Percentiles rank a stretch among this genome's conserved stretches.
Conservation (phyloP, 2,113 vertebrate species). For the Ailurus styani region DNA sequence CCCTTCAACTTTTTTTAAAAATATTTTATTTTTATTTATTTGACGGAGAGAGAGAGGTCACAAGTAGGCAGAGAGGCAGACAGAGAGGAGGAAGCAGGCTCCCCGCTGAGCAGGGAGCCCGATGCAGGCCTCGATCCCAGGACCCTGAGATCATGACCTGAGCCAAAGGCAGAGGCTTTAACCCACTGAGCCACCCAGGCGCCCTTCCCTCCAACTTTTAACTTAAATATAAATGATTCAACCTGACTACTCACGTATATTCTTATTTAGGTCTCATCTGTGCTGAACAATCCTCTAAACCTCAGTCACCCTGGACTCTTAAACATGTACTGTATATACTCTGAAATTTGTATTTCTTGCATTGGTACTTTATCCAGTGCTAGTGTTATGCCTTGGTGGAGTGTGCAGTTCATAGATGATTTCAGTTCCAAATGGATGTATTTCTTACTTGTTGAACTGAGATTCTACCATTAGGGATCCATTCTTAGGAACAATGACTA, state of each 20-base stretch:
- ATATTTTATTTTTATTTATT: too few species aligned
- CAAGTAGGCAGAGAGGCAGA: too few species aligned
- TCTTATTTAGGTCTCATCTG: not conserved
- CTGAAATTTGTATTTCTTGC: not conserved
- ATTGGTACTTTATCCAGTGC: not conserved
- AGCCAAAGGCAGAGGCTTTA: too few species aligned
- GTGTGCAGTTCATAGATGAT: not conserved
- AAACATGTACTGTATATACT: not conserved
- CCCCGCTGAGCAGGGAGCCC: too few species aligned
- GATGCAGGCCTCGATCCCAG: too few species aligned
- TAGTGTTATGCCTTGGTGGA: not conserved
- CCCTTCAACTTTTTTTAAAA: not conserved
- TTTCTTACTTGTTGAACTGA: not conserved
- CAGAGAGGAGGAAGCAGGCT: too few species aligned
- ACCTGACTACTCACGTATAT: not conserved
- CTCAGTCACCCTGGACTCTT: not conserved
- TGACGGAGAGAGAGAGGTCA: too few species aligned
- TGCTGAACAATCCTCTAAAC: not conserved
- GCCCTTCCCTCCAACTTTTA: not conserved
- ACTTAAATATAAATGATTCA: not conserved
- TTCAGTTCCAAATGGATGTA: not conserved
- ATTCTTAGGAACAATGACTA: not conserved
- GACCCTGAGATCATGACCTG: too few species aligned
- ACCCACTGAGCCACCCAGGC: too few species aligned
- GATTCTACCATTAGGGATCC: not conserved